Evolutionary conservation across 2,888 invertebrate genomes (phyloP), one percentile per base, ranked within the genome.

Genomic region (Alloplasta piceator): DNA sequence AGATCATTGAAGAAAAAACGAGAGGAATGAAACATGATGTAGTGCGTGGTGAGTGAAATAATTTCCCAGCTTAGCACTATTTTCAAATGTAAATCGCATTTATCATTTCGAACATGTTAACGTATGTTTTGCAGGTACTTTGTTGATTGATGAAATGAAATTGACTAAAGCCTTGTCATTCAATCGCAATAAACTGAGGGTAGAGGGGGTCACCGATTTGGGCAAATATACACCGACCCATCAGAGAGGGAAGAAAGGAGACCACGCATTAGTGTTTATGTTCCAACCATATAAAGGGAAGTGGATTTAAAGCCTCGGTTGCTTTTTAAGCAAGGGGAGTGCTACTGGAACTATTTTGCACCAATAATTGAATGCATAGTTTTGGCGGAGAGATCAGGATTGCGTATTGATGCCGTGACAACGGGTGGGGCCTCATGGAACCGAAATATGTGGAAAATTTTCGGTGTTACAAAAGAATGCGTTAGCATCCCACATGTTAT

Each of bases 221-320:
- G 85, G 85, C 6, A 50, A 83, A 16, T 60, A 83, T 56, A 86
- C 85, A 12, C 83, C 85, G 12, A 14, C 72, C 16, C 12, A 83
- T 50, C 77, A 75, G n/a, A 55, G 63, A 61, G 71, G 79, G 14
- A 58, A 58, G 16, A 46, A 55, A 36, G 88, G 80, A 16, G 87
- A 88, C 52, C 86, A 88, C 71, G 87, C 87, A 2, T 26, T 87
- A 5, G 87, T 87, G 1, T 82, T 88, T 3, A 85, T 85, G 83
- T 86, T 82, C 72, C 83, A 85, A 64, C 85, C 86, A n/a, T 85
- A 85, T 26, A 78, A 55, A 39, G 83, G 82, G 9, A 64, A 56
- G 55, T 87, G 85, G 82, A 72, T 86, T 0, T 86, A 87, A 68
- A 68, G 78, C 7, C 55, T 87, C 50, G 87, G 78, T 7, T 78